Conservation (phyloP, 1,140 invertebrate species). For the Triops cancriformis region DNA sequence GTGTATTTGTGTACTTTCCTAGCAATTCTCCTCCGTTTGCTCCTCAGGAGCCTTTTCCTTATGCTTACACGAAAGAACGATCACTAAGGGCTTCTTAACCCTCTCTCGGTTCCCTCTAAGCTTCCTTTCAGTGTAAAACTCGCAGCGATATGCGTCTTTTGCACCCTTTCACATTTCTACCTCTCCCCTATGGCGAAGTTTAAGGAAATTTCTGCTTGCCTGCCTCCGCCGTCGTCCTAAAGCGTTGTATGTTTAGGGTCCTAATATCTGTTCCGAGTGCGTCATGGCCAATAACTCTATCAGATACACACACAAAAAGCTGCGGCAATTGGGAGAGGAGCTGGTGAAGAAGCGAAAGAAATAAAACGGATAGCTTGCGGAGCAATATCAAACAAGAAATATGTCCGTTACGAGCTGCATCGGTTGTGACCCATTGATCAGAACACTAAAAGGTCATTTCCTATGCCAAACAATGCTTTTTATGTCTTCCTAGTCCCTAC, state of each 20-base stretch:
- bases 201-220: background rate
- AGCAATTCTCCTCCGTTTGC: background rate
- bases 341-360: background rate
- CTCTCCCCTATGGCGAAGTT: too few species aligned
- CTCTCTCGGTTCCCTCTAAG: background rate
- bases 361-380: background rate
- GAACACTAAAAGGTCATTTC: constrained; percentile 7
- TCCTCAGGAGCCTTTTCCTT: background rate
- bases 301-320: too few species aligned
- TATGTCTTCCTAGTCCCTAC: background rate
- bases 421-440: background rate
- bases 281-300: background rate
- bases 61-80: background rate
- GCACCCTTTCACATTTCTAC: too few species aligned
- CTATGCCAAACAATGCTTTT: background rate
- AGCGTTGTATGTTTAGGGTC: background rate
- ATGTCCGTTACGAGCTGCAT: constrained; percentile 1
- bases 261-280: background rate
- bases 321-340: too few species aligned
- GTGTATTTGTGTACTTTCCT: background rate
- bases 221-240: background rate
- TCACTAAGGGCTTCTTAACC: background rate
- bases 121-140: background rate
- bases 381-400: constrained; percentile 1
- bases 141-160: too few species aligned